These are phyloP conservation scores for Callimorpha dominula DNA, from an alignment of 2,888 invertebrate species.

Conservation along the genomic window DNA sequence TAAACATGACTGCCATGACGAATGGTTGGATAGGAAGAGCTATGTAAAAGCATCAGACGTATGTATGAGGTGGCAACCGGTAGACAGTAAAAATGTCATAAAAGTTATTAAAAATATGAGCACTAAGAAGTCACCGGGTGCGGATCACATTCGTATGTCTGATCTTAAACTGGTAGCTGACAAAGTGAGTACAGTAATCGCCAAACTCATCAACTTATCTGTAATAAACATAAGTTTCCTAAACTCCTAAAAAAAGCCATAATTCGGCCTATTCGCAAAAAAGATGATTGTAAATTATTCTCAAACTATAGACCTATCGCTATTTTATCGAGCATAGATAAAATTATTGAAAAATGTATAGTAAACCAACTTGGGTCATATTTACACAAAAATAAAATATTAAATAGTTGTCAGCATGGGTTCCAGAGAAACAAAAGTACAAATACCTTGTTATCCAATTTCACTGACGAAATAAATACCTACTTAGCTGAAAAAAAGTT, in stretches of 20 bases:
- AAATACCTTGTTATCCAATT: too few species aligned
- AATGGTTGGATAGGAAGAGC: background rate
- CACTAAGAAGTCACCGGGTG: background rate
- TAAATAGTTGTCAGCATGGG: too few species aligned
- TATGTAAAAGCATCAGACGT: background rate
- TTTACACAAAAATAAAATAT: too few species aligned
- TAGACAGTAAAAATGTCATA: background rate
- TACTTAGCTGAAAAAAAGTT: too few species aligned
- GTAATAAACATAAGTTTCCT: background rate
- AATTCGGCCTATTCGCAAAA: background rate
- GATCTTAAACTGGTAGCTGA: background rate
- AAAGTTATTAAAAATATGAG: background rate
- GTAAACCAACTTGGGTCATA: too few species aligned
- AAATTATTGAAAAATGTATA: background rate
- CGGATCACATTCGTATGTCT: slow-evolving; percentile 1
- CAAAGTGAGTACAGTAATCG: background rate
- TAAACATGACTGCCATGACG: background rate
- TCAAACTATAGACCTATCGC: slow-evolving; percentile 1
- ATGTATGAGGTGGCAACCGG: background rate
- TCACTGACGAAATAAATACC: too few species aligned
- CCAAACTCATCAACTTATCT: background rate
- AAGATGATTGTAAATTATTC: background rate
- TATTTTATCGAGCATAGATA: slow-evolving; percentile 1
- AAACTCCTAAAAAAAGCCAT: background rate
- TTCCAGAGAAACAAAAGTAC: too few species aligned